Evolutionary conservation across 2,113 vertebrate species (phyloP).

Genomic region (Picathartes gymnocephalus): DNA sequence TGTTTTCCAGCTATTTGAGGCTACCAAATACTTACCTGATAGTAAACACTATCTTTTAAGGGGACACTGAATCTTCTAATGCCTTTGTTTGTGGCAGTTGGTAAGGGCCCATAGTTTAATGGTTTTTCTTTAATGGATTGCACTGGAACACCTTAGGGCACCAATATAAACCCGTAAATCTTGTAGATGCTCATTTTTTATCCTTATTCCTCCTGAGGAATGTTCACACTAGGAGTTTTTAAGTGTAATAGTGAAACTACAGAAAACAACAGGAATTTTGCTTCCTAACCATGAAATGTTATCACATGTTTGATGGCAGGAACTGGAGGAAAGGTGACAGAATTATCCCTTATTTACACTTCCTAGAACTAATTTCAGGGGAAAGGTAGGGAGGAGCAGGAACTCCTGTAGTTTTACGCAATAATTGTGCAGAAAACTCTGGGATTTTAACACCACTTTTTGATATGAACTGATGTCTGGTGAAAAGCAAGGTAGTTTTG

Average conservation of each 20-base stretch:
- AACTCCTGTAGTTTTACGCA: not conserved
- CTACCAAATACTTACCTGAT: not conserved
- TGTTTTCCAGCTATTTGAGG: not conserved
- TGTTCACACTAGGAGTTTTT: not conserved
- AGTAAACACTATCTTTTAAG: not conserved
- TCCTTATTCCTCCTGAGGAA: not conserved
- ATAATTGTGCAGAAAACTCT: not conserved
- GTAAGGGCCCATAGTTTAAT: not conserved
- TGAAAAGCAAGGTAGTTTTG: not conserved
- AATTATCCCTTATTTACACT: not conserved
- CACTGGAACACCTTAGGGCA: not conserved
- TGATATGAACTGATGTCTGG: fast-evolving
- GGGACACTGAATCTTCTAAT: not conserved
- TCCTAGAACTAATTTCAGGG: not conserved
- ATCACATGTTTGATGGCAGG: not conserved
- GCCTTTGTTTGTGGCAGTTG: not conserved
- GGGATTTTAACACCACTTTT: not conserved
- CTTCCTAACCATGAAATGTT: not conserved
- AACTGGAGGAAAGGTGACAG: not conserved
- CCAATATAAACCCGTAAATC: fast-evolving
- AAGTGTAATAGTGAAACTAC: not conserved
- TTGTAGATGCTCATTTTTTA: not conserved
- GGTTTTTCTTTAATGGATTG: not conserved
- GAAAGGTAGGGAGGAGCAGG: not conserved
- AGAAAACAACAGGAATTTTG: not conserved